Base-by-base conservation (phyloP, 1,140 invertebrate species). In the Leucophenga varia region DNA sequence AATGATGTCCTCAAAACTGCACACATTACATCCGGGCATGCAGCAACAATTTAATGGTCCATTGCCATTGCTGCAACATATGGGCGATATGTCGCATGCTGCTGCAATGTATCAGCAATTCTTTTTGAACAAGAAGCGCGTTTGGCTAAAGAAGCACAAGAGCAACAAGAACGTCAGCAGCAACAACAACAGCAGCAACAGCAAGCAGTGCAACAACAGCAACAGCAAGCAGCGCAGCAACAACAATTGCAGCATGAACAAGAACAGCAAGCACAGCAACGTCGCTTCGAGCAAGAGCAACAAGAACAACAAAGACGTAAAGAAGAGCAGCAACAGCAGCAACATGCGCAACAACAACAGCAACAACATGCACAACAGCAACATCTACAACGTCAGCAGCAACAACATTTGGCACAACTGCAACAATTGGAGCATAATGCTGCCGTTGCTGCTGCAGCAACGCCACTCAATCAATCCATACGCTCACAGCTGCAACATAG, bases 31-130 rank as follows among this genome's bases (percentile, higher is more conserved):
- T 58, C 68, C 76, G 12, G 79, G 79, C 47, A 73, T 81, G 48
- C 79, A 80, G 0, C 80, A 79, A 25, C 78, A 77, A 14, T 81
- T 83, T 51, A 82, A 80, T 55, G 79, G 79, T 5, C 59, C 76
- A 12, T 58, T 80, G 40, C 80, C 81, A 2, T 61, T 82, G 43
- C 73, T 84, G 61, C 79, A 80, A 19, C 81, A 82, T 50, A 74
- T 84, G 60, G 78, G 79, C 40, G 81, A 82, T 18, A 79, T 80
- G 55, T 80, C 84, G 55, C 84, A 82, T 56, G 84, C 86, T 12
- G 85, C 86, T 2, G 86, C 86, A 28, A 88, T 88, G 86, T 88
- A 88, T 64, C 85, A 87, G 59, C 87, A 87, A 59, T 77, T 89
- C 54, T 83, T 88, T 54, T 89, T 75, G 87, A 89, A 74, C 86